These are phyloP conservation scores for Meda fulgida DNA, from an alignment of 2,797 vertebrate species.

Conservation along the genomic window DNA sequence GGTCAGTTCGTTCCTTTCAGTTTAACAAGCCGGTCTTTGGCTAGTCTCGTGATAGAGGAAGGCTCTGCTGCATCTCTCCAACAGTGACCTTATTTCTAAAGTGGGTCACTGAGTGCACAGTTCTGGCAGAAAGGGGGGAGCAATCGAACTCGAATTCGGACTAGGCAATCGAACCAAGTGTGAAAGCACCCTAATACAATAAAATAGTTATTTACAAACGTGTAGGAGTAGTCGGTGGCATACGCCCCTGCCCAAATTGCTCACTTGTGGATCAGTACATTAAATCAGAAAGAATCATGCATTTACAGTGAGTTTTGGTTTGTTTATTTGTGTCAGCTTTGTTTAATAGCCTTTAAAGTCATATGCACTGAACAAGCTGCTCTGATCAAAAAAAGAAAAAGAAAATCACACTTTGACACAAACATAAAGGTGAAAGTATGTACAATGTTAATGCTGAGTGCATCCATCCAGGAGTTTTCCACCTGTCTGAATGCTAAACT, in stretches of 20 bases:
- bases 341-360: slow-evolving; percentile 40
- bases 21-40: slow-evolving; percentile 7
- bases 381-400: not conserved
- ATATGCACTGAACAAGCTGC: slow-evolving; percentile 28
- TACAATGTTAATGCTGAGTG: slow-evolving; percentile 34
- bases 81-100: slow-evolving; percentile 27
- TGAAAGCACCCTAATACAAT: not conserved
- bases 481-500: slow-evolving; percentile 19
- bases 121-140: not conserved
- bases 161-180: not conserved
- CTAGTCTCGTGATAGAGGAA: slow-evolving; percentile 18
- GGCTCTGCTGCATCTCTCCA: slow-evolving; percentile 4
- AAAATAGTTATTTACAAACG: not conserved
- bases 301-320: slow-evolving; percentile 34
- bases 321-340: slow-evolving; percentile 51
- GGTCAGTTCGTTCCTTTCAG: not conserved
- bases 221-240: not conserved
- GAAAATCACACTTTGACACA: slow-evolving; percentile 21
- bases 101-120: slow-evolving; percentile 11
- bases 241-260: not conserved
- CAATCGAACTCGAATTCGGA: not conserved
- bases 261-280: not conserved
- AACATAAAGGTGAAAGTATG: slow-evolving; percentile 40
- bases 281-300: slow-evolving; percentile 41
- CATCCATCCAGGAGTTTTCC: slow-evolving; percentile 1